Conservation (phyloP, 2,113 vertebrate species). For the Protomyctophum bolini region DNA sequence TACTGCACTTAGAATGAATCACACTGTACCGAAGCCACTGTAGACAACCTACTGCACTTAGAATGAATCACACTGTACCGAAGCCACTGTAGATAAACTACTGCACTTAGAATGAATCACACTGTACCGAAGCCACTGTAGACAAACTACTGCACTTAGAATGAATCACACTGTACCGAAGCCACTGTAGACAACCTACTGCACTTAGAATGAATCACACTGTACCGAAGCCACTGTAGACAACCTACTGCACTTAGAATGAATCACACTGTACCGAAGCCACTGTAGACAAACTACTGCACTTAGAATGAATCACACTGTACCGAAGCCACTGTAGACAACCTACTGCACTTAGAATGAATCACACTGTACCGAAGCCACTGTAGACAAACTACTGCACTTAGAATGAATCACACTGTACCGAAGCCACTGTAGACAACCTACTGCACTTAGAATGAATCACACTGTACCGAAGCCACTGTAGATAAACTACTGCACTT, state of each 20-base stretch:
- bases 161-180: constrained; percentile 6
- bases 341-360: too few relatives aligned
- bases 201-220: not conserved
- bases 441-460: too few relatives aligned
- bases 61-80: constrained; percentile 6
- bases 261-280: constrained; percentile 5
- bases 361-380: constrained; percentile 4
- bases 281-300: too few relatives aligned
- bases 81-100: too few relatives aligned
- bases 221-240: constrained; percentile 6
- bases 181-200: too few relatives aligned
- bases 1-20: too few relatives aligned
- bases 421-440: not conserved
- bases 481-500: too few relatives aligned
- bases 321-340: not conserved
- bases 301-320: not conserved
- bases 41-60: too few relatives aligned
- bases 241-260: too few relatives aligned
- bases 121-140: constrained; percentile 5
- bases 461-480: constrained; percentile 4
- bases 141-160: too few relatives aligned
- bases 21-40: constrained; percentile 3
- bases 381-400: too few relatives aligned
- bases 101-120: too few relatives aligned
- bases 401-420: constrained; percentile 1